A percentile compares a stretch with the other conserved stretches of the same genome.
phyloP scores from a whole-genome alignment of 2,797 vertebrate species.

The Petrocephalus sullivani region DNA sequence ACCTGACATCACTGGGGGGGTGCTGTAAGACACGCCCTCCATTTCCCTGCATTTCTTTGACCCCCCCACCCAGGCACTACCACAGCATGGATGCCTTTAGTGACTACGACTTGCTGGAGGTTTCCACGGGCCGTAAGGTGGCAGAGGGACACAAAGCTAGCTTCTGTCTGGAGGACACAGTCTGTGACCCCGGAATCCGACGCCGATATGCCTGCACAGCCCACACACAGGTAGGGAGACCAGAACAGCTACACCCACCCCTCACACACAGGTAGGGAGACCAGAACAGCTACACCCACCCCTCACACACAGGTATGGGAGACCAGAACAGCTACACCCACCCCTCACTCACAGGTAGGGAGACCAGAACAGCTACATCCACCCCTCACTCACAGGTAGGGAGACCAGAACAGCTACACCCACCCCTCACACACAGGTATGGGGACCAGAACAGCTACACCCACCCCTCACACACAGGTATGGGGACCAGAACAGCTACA shows the following conservation, averaged over 20 bases:
- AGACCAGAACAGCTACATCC: neutral
- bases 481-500: too few relatives aligned
- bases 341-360: slow-evolving; percentile 63
- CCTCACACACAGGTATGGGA: too few relatives aligned
- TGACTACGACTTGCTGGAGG: slow-evolving; percentile 74
- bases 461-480: neutral
- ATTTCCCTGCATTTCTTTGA: neutral
- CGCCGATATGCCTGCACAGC: slow-evolving; percentile 73
- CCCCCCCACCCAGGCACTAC: slow-evolving; percentile 59
- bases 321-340: too few relatives aligned
- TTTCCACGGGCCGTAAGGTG: slow-evolving; percentile 58
- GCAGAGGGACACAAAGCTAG: slow-evolving; percentile 82
- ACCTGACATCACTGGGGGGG: neutral
- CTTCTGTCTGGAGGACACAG: slow-evolving; percentile 79
- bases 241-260: neutral
- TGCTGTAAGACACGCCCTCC: neutral
- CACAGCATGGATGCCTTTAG: slow-evolving; percentile 86
- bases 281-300: neutral
- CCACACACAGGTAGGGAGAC: slow-evolving; percentile 63
- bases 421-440: neutral
- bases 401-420: neutral
- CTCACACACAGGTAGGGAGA: neutral
- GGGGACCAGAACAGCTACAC: neutral
- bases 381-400: neutral
- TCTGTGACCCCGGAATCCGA: slow-evolving; percentile 65